Evolutionary conservation across 2,797 vertebrate genomes (phyloP).

Genomic region (Ispidina lecontei): DNA sequence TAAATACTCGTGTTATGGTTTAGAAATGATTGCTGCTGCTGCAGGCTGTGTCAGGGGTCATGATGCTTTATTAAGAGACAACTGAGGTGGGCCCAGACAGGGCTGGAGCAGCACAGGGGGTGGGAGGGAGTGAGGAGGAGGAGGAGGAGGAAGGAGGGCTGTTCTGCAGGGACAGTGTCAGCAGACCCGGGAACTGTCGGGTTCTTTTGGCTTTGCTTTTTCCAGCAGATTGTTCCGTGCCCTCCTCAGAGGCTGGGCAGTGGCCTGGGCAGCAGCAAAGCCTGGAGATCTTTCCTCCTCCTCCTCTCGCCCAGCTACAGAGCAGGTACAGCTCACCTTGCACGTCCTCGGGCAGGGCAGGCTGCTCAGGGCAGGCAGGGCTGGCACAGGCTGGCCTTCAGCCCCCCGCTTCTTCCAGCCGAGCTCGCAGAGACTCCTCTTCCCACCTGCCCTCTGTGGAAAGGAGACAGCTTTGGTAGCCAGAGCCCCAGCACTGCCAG

Average conservation of each 20-base stretch:
- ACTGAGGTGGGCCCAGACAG: neutral
- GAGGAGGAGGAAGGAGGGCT: neutral
- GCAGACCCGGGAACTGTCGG: neutral
- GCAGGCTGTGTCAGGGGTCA: neutral
- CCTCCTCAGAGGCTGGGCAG: neutral
- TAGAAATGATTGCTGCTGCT: neutral
- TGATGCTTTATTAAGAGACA: constrained; percentile 48
- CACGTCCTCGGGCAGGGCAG: neutral
- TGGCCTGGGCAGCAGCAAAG: neutral
- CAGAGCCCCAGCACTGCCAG: rapidly evolving
- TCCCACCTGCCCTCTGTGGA: constrained; percentile 18
- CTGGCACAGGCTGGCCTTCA: constrained; percentile 40
- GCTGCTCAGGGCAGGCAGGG: constrained; percentile 39
- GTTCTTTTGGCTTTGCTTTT: neutral
- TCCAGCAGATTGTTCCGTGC: neutral
- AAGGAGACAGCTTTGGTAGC: neutral
- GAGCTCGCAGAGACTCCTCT: constrained; percentile 16
- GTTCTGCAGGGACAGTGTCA: neutral
- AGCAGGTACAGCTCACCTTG: neutral
- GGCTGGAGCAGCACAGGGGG: neutral
- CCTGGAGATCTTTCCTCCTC: neutral
- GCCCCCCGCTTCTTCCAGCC: neutral
- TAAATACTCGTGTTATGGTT: neutral
- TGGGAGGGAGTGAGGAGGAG: too few relatives aligned
- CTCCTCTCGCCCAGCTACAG: neutral